Percentiles rank a stretch among this genome's conserved stretches.
Evolutionary conservation across 2,113 vertebrate species (phyloP).

Genomic region (Macquaria ambigua): DNA sequence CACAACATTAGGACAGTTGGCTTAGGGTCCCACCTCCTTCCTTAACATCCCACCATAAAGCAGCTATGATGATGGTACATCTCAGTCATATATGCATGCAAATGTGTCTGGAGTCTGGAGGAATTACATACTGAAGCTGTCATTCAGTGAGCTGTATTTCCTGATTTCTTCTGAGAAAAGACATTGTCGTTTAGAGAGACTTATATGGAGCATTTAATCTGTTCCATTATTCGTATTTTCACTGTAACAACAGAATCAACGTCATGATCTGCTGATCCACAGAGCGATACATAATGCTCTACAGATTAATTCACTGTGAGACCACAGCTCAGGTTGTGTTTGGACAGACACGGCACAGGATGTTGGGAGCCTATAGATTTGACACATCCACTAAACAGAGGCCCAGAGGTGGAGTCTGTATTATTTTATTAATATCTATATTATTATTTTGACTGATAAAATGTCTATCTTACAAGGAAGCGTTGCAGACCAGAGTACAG

Average conservation of each 20-base stretch:
- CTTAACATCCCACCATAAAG: slow-evolving; percentile 60
- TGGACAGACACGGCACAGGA: not conserved
- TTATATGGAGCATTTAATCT: not conserved
- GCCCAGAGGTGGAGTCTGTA: not conserved
- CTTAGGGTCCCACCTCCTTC: slow-evolving; percentile 75
- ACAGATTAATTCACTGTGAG: not conserved
- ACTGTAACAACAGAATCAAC: not conserved
- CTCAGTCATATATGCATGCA: not conserved
- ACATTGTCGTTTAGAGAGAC: not conserved
- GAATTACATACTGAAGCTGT: not conserved
- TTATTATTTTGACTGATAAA: slow-evolving; percentile 9
- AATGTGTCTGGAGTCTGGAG: slow-evolving; percentile 8
- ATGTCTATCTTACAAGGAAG: not conserved
- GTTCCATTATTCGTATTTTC: not conserved
- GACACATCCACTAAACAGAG: slow-evolving; percentile 13
- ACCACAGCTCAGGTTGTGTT: not conserved
- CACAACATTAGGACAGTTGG: slow-evolving; percentile 68
- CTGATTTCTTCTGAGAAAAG: not conserved
- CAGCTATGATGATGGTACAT: slow-evolving; percentile 8
- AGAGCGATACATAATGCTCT: not conserved
- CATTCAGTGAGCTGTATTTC: not conserved
- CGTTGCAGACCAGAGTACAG: not conserved
- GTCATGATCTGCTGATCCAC: not conserved
- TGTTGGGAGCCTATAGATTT: slow-evolving; percentile 8
- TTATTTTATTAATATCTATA: too few species aligned